These are phyloP conservation scores for Aix galericulata DNA, from an alignment of 2,113 vertebrate species.

Conservation along the genomic window DNA sequence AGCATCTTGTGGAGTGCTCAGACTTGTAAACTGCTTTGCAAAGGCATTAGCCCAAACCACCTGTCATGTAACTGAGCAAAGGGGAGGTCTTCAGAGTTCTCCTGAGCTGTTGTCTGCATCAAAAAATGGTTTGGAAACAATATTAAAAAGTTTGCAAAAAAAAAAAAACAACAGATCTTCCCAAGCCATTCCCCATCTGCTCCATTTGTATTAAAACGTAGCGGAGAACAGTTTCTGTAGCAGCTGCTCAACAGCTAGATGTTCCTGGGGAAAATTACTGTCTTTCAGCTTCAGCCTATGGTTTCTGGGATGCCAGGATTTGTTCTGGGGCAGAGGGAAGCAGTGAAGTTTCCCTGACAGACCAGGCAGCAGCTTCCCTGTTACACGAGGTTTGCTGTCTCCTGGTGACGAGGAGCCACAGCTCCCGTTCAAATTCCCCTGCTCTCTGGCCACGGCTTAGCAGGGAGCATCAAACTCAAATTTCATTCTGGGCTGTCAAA, in stretches of 20 bases:
- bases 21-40: not conserved
- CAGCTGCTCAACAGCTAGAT: not conserved
- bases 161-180: not conserved
- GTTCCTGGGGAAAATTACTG: not conserved
- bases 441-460: not conserved
- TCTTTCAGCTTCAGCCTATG: not conserved
- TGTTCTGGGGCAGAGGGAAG: not conserved
- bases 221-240: not conserved
- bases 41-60: not conserved
- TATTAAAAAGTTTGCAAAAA: not conserved
- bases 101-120: not conserved
- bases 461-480: not conserved
- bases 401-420: not conserved
- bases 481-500: not conserved
- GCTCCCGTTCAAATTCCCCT: not conserved
- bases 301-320: not conserved
- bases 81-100: not conserved
- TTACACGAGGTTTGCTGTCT: not conserved
- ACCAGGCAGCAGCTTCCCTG: not conserved
- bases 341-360: not conserved
- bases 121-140: not conserved
- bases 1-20: not conserved
- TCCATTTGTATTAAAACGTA: not conserved
- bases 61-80: not conserved
- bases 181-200: not conserved